A percentile compares a stretch with the other conserved stretches of the same genome.
phyloP scores from a whole-genome alignment of 2,888 invertebrate species.

The Ligdia adustata region DNA sequence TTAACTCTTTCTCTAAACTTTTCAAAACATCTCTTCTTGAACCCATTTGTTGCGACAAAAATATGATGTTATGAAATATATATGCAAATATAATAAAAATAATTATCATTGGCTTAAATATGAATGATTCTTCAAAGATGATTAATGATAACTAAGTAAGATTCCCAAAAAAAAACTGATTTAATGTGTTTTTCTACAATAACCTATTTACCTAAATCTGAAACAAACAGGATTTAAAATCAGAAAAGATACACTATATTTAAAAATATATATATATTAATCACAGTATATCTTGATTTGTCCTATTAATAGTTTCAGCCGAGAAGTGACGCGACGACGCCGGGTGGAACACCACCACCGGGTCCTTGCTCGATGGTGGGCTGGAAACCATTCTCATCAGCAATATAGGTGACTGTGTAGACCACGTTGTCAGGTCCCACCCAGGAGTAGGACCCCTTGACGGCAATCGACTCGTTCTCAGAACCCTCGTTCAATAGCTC shows the following conservation, averaged over 20 bases:
- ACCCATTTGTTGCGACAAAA: too few species aligned
- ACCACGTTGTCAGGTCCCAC: conserved; percentile 75
- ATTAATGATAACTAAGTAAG: too few species aligned
- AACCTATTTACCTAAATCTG: too few species aligned
- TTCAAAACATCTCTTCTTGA: too few species aligned
- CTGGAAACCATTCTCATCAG: conserved; percentile 84
- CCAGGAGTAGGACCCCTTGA: conserved; percentile 79
- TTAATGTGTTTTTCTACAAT: too few species aligned
- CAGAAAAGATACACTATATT: neutral
- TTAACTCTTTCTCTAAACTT: too few species aligned
- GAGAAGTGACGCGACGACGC: conserved; percentile 61
- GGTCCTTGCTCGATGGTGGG: conserved; percentile 66
- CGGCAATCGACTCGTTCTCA: conserved; percentile 78
- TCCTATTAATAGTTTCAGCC: conserved; percentile 42
- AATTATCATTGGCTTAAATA: too few species aligned
- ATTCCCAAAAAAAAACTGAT: too few species aligned
- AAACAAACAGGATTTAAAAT: neutral
- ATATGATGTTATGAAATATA: too few species aligned
- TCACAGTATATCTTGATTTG: conserved; percentile 18
- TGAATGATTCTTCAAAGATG: too few species aligned
- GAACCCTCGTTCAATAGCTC: conserved; percentile 76
- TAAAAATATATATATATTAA: conserved; percentile 15
- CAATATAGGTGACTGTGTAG: conserved; percentile 78
- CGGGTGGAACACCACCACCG: conserved; percentile 55
- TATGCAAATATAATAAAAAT: too few species aligned